phyloP scores from a whole-genome alignment of 2,888 invertebrate species.

The Macrosoma leucophasiata region DNA sequence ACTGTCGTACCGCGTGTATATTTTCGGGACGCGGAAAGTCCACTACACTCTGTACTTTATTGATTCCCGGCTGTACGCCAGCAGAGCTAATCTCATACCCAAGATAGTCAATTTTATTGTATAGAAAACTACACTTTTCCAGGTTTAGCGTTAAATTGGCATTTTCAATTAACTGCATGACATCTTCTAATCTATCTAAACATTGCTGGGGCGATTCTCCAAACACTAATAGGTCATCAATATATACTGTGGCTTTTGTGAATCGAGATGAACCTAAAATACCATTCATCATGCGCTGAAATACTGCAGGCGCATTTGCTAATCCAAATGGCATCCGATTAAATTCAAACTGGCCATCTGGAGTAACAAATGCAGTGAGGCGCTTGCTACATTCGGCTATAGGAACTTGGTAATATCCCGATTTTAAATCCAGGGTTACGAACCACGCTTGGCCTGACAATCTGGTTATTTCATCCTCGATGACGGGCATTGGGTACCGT shows the following conservation, averaged over 20 bases:
- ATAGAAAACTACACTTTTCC: constrained; percentile 10
- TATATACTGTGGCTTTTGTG: constrained; percentile 15
- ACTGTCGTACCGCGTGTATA: constrained; percentile 12
- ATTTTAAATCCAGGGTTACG: constrained; percentile 14
- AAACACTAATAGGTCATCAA: constrained; percentile 20
- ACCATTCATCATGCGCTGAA: constrained; percentile 12
- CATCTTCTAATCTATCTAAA: constrained; percentile 2
- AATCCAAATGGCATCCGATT: constrained; percentile 22
- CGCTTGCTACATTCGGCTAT: constrained; percentile 23
- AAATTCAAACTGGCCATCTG: constrained; percentile 18
- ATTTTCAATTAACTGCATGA: constrained; percentile 5
- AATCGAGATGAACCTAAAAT: constrained; percentile 10
- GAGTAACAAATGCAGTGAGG: constrained; percentile 18
- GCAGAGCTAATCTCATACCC: constrained; percentile 10
- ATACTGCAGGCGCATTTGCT: constrained; percentile 17
- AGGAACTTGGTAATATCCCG: constrained; percentile 25
- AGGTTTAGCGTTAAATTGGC: constrained; percentile 14
- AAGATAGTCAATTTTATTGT: constrained; percentile 5
- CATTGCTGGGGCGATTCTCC: constrained; percentile 12
- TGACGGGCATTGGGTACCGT: constrained; percentile 19
- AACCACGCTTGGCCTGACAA: constrained; percentile 15
- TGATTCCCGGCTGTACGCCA: constrained; percentile 10
- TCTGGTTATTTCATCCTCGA: constrained; percentile 21
- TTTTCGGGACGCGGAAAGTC: constrained; percentile 8
- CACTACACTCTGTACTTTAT: constrained; percentile 11